These are phyloP conservation scores for Gryllus bimaculatus DNA, from an alignment of 1,140 invertebrate genomes.

Conservation along the genomic window DNA sequence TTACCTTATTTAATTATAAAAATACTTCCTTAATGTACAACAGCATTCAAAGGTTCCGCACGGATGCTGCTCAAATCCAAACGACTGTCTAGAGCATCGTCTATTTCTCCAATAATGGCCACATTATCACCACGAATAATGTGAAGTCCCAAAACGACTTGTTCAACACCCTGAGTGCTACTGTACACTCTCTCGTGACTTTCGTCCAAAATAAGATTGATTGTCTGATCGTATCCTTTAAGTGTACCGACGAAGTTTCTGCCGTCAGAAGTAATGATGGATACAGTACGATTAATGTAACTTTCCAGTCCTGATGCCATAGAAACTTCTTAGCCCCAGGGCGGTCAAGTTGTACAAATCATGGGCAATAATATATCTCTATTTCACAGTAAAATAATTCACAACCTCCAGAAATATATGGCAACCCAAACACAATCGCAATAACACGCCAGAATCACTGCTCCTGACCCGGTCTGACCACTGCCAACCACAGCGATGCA, in stretches of 20 bases:
- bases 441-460: too few relatives aligned
- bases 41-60: slow-evolving; percentile 81
- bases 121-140: slow-evolving; percentile 98
- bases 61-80: slow-evolving; percentile 75
- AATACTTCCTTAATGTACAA: slow-evolving; percentile 38
- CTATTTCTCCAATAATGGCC: slow-evolving; percentile 85
- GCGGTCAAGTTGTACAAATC: neutral
- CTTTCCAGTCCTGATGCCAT: slow-evolving; percentile 78
- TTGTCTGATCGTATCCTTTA: slow-evolving; percentile 95
- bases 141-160: slow-evolving; percentile 91
- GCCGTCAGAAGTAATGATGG: slow-evolving; percentile 89
- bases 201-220: slow-evolving; percentile 95
- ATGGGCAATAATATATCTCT: too few relatives aligned
- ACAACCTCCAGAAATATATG: too few relatives aligned
- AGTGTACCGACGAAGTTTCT: slow-evolving; percentile 85
- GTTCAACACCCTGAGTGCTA: slow-evolving; percentile 81
- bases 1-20: neutral
- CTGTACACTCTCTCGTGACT: slow-evolving; percentile 96
- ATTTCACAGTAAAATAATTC: too few relatives aligned
- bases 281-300: slow-evolving; percentile 84
- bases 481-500: too few relatives aligned
- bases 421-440: too few relatives aligned
- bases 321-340: neutral
- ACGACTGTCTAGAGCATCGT: slow-evolving; percentile 79
- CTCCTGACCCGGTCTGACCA: too few relatives aligned